Conservation (phyloP, 2,797 vertebrate genomes). For the Tapera naevia region DNA sequence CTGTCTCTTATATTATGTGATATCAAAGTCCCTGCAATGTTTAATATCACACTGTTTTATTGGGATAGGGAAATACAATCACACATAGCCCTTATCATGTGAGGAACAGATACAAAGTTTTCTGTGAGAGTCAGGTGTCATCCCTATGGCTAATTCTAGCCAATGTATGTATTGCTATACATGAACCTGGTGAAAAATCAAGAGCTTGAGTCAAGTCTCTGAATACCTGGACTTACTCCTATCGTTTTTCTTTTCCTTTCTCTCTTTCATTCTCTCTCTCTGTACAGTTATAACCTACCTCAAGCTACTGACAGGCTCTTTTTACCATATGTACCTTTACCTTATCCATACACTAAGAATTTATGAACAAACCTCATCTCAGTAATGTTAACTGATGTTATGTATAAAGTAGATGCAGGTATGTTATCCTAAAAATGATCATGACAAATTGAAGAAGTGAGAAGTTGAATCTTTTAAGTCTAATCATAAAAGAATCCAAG, state of each 20-base stretch:
- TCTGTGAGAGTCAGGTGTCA: not conserved
- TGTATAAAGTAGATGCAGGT: not conserved
- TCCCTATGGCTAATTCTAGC: not conserved
- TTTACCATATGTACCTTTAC: not conserved
- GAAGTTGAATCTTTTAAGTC: not conserved
- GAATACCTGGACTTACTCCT: not conserved
- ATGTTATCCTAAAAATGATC: not conserved
- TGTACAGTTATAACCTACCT: not conserved
- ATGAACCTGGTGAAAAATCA: not conserved
- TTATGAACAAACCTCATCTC: not conserved
- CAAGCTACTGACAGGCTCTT: not conserved
- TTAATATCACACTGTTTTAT: not conserved
- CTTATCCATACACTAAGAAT: not conserved
- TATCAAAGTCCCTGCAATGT: not conserved
- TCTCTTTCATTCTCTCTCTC: not conserved
- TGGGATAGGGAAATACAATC: not conserved
- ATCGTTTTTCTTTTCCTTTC: not conserved
- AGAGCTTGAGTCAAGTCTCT: not conserved
- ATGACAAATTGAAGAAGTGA: not conserved
- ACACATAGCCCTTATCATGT: not conserved
- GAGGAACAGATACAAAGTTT: not conserved
- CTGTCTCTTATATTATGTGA: not conserved
- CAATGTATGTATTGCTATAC: not conserved
- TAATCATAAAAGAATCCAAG: not conserved
- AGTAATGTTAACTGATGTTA: not conserved